Conservation (phyloP, 2,113 vertebrate species). For the Nothocercus julius region DNA sequence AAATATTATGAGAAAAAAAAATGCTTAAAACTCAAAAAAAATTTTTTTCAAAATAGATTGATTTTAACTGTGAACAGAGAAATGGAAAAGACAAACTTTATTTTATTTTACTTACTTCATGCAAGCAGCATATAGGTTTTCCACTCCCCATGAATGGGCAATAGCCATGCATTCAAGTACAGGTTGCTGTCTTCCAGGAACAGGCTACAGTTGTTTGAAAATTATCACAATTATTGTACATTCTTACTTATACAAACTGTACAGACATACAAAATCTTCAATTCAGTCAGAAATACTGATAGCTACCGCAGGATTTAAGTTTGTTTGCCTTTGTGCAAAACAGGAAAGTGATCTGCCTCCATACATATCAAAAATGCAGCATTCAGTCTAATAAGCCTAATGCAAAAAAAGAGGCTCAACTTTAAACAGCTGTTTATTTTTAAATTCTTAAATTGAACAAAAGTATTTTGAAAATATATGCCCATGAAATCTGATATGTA, state of each 20-base stretch:
- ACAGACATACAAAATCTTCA: not conserved
- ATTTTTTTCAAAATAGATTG: not conserved
- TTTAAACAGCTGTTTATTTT: not conserved
- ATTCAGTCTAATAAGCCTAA: not conserved
- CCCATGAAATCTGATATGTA: not conserved
- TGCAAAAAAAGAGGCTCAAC: not conserved
- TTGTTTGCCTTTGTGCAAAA: not conserved
- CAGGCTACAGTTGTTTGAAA: slow-evolving; percentile 78
- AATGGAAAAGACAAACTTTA: not conserved
- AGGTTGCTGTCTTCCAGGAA: slow-evolving; percentile 84
- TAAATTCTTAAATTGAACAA: not conserved
- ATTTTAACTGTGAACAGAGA: slow-evolving; percentile 26
- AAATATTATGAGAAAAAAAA: not conserved
- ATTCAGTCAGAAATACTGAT: not conserved
- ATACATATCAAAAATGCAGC: not conserved
- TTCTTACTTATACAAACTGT: not conserved
- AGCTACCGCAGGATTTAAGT: not conserved
- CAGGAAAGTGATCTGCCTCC: not conserved
- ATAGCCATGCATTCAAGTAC: slow-evolving; percentile 90
- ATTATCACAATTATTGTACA: slow-evolving; percentile 5
- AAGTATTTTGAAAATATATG: not conserved
- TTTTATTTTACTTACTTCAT: slow-evolving; percentile 84
- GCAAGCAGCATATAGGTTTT: slow-evolving; percentile 86
- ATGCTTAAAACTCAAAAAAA: not conserved
- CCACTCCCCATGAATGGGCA: slow-evolving; percentile 84